Base-by-base conservation (phyloP, 2,113 vertebrate genomes). In the Podarcis muralis region DNA sequence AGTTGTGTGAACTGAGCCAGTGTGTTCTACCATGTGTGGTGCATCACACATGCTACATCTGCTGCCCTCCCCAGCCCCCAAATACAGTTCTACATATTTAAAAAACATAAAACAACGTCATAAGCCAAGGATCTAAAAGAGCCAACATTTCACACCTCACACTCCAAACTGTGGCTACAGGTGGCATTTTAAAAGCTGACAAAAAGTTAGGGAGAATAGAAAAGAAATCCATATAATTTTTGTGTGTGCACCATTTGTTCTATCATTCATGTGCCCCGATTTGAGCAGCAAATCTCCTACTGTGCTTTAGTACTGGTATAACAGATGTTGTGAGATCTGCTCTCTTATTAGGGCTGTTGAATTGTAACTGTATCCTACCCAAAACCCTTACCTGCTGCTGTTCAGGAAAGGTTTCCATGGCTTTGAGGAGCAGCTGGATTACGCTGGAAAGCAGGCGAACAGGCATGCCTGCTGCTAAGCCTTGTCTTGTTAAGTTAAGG, bases 381-480 rank as follows among this genome's bases (percentile, higher is more conserved):
- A 8, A 65, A 12, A 72, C 13, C 4, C 62, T 93, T 96, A 97
- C 96, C 96, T 97, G 98, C 75, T 98, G 98, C 85, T 98, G 98
- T 95, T 98, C 97, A 69, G 98, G 98, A 91, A 98, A 99, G 32
- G 97, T 98, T 96, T 97, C 97, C 97, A 98, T 97, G 90, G 98
- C 98, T 94, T 98, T 97, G 85, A 98, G 96, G 6, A 98, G 97
- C 16, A 98, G 97, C 94, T 97, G 97, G 68, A 97, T 98, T 88
- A 98, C 95, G 2, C 96, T 97, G 35, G 98, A 97, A 85, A 99
- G 75, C 57, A 98, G 96, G 57, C 97, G 96, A 27, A 98, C 97
- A 3, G 98, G 98, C 97, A 99, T 97, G 0, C 97, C 97, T 37
- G 94, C 96, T 9, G 98, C 98, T 93, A 98, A 93, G 84, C 97